phyloP scores from a whole-genome alignment of 2,888 invertebrate genomes.

The Cactoblastis cactorum region DNA sequence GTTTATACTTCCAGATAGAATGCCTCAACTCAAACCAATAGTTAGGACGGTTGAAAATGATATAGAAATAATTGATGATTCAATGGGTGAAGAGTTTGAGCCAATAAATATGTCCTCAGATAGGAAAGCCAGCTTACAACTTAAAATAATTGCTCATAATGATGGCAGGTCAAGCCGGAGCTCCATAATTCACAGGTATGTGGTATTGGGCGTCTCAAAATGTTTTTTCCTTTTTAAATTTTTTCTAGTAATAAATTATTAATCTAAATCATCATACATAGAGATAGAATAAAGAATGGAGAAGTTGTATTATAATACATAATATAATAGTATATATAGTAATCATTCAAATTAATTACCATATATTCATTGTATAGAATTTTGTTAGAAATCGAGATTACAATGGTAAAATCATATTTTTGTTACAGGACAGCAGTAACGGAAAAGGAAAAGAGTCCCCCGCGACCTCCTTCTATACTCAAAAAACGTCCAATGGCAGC shows the following conservation, averaged over 20 bases:
- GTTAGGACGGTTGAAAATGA: constrained; percentile 70
- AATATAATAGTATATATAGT: no score
- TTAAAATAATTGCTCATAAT: constrained; percentile 69
- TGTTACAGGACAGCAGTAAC: constrained; percentile 42
- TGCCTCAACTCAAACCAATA: constrained; percentile 53
- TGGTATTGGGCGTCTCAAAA: no score
- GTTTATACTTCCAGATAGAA: constrained; percentile 31
- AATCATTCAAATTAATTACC: no score
- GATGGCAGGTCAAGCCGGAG: constrained; percentile 42
- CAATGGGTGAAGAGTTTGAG: constrained; percentile 54
- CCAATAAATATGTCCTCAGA: constrained; percentile 40
- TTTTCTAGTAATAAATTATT: not conserved
- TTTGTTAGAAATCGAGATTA: no score
- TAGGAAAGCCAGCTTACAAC: constrained; percentile 57
- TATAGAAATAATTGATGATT: constrained; percentile 63
- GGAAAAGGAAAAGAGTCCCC: constrained; percentile 60
- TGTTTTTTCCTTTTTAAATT: no score
- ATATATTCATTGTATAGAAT: no score
- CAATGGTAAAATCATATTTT: no score
- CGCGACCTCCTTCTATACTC: constrained; percentile 69
- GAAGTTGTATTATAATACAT: no score
- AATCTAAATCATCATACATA: not conserved
- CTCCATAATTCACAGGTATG: constrained; percentile 40
- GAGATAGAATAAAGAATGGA: no score
- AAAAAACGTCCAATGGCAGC: constrained; percentile 74